Base-by-base conservation (phyloP, 2,797 vertebrate species). In the Dipus sagitta region DNA sequence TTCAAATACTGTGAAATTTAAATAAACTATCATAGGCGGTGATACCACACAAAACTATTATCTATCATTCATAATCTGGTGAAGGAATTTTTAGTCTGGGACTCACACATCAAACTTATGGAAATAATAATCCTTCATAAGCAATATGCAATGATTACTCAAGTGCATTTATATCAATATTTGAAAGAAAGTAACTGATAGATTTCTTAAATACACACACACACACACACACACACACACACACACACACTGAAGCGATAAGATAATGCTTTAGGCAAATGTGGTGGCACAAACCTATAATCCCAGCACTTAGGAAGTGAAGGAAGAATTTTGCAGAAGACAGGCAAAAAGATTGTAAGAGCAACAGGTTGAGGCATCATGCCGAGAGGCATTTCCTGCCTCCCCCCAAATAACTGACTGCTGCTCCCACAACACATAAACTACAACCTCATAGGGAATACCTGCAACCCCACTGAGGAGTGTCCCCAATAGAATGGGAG, bases 1-100 rank as follows among this genome's bases (percentile, higher is more conserved):
- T 93, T 94, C 64, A 83, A 65, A 79, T 93, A 77, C 18, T 77
- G 11, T 26, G 76, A 58, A 58, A 18, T 58, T 94, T 86, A 62
- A 91, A 86, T 75, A 62, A 83, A 83, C 47, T 75, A 92, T 86
- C 85, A 67, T 68, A 54, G 20, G 23, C 85, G 14, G 17, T 17
- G 26, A 79, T 91, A 94, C 68, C 24, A 67, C 23, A 62, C 62
- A 60, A 89, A 78, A 28, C 26, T 86, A 72, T 58, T 82, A 76
- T 52, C 38, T 23, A 52, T 71, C 23, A 80, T 87, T 76, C 82
- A 72, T 86, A 77, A 84, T 4, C 78, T 94, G 34, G 60, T 86
- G 28, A 90, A 71, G 28, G n/a, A 34, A 3, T 78, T 83, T 28
- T 70, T 77, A 91, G 78, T 9, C 32, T 88, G 30, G 32, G 6